phyloP scores from a whole-genome alignment of 2,113 vertebrate genomes.

The Sorex araneus region DNA sequence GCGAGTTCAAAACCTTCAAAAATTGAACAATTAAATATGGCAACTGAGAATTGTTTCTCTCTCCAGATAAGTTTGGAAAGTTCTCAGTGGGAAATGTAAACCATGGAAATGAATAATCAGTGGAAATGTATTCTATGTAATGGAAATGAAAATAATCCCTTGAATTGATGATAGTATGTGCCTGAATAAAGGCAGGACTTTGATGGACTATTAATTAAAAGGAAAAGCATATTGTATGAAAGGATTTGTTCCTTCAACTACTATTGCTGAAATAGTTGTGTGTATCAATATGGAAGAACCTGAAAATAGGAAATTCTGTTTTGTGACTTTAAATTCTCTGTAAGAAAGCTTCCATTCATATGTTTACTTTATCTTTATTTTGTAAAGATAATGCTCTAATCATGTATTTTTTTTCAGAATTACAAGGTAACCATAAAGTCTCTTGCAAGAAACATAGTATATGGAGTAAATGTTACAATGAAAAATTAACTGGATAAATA shows the following conservation, averaged over 20 bases:
- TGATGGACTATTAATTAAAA: neutral
- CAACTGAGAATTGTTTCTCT: neutral
- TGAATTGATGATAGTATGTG: too few relatives aligned
- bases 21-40: neutral
- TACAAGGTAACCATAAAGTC: neutral
- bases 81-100: neutral
- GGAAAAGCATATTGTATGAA: neutral
- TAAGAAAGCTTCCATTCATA: accelerated
- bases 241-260: neutral
- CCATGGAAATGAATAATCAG: too few relatives aligned
- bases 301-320: neutral
- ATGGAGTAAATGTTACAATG: neutral
- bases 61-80: neutral
- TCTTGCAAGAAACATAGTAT: neutral
- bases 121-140: too few relatives aligned
- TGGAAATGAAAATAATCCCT: too few relatives aligned
- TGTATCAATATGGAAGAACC: neutral
- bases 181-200: neutral
- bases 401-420: neutral
- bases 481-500: neutral
- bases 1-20: neutral
- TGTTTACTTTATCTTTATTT: neutral
- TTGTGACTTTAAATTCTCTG: neutral
- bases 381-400: neutral
- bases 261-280: neutral